Base-by-base conservation (phyloP, 2,797 vertebrate species). In the Poeciliopsis gracilis region DNA sequence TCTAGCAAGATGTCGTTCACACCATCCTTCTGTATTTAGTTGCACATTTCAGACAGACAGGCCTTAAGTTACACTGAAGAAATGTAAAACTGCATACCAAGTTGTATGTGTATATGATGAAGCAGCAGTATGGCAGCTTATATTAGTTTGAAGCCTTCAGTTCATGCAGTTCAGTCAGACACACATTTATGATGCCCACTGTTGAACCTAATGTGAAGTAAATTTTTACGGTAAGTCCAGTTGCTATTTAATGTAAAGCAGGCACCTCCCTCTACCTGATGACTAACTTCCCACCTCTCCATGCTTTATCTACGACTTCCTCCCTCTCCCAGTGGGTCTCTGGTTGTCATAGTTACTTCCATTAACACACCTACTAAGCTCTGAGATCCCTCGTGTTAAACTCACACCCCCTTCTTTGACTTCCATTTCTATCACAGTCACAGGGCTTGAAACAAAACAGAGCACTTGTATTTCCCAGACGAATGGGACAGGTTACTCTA, bases 321-420 rank as follows among this genome's bases (percentile, higher is more conserved):
- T 87, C 85, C 49, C 43, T 84, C 84, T 89, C 89, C 89, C 93
- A 84, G 87, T 61, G 77, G 89, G 88, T 74, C 82, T 85, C 53
- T 63, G 85, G 95, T 95, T 84, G 90, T 89, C 93, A 95, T 95
- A 84, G 92, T 79, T 84, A 92, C 93, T 83, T 78, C 87, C 91
- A 92, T 95, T 94, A 94, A 95, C 93, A 94, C 93, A 93, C 90
- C 92, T 94, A 92, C 90, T 90, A 88, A 91, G 88, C 91, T 85
- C 84, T 84, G 23, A 80, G 84, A 85, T 92, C 90, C 88, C 87
- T 38, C 41, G 18, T 67, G 77, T 77, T 59, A 72, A 46, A 47
- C 28, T 61, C 72, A 71, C 46, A 55, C 69, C 72, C 47, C 72
- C 76, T 74, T 59, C 73, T 71, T 79, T 28, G 69, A 47, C 63